Evolutionary conservation across 1,140 invertebrate genomes (phyloP).

Genomic region (Armadillidium nasatum): DNA sequence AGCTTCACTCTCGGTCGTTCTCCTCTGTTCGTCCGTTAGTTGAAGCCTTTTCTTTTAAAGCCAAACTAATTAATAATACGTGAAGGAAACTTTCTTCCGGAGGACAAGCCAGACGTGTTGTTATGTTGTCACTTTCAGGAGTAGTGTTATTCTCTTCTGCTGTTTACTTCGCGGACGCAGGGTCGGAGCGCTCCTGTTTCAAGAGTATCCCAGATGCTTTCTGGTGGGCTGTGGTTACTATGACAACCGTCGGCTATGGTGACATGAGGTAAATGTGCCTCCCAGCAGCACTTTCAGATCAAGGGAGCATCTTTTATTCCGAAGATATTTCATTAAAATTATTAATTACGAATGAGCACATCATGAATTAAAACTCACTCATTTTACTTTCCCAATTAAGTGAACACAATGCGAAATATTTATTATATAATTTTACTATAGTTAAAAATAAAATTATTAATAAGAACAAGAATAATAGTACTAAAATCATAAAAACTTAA

Average conservation of each 20-base stretch:
- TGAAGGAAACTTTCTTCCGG: background rate
- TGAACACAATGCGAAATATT: too few species aligned
- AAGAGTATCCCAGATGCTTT: constrained; percentile 72
- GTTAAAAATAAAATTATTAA: too few species aligned
- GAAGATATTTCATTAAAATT: background rate
- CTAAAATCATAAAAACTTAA: too few species aligned
- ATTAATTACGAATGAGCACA: too few species aligned
- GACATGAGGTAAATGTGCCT: constrained; percentile 78
- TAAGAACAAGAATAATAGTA: too few species aligned
- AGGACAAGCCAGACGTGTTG: constrained; percentile 19
- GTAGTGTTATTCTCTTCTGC: constrained; percentile 97
- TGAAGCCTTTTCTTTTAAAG: background rate
- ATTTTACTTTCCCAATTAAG: too few species aligned
- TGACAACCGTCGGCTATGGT: constrained; percentile 97
- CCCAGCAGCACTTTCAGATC: background rate
- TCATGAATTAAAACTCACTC: too few species aligned
- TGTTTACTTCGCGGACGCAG: constrained; percentile 97
- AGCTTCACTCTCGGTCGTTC: background rate
- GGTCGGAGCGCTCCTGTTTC: constrained; percentile 86
- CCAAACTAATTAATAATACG: background rate
- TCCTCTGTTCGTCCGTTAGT: background rate
- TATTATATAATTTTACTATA: too few species aligned
- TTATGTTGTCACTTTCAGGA: constrained; percentile 60
- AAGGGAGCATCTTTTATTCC: background rate
- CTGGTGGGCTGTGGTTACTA: constrained; percentile 99